phyloP scores from a whole-genome alignment of 2,797 vertebrate species.

The Pseudochaenichthys georgianus region DNA sequence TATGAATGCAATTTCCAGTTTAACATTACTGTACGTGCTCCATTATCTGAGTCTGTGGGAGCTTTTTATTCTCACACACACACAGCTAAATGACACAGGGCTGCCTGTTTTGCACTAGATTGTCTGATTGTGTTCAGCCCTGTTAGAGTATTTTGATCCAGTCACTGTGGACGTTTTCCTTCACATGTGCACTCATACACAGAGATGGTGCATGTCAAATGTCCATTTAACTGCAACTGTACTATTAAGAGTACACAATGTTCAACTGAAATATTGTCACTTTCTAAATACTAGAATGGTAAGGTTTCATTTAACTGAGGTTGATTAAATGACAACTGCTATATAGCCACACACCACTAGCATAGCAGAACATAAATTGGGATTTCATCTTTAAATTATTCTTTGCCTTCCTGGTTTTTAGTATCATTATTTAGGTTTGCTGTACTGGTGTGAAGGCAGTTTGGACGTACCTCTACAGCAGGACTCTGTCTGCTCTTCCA shows the following conservation, averaged over 20 bases:
- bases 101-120: neutral
- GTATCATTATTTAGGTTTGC: neutral
- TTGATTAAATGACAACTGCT: too few species aligned
- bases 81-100: neutral
- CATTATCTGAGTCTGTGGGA: neutral
- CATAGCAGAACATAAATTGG: neutral
- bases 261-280: neutral
- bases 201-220: neutral
- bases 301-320: too few species aligned
- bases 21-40: neutral
- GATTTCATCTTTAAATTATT: neutral
- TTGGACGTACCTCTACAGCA: neutral
- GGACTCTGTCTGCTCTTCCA: slow-evolving; percentile 25
- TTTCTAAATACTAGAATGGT: neutral
- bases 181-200: neutral
- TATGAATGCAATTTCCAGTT: slow-evolving; percentile 4
- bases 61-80: neutral
- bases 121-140: neutral
- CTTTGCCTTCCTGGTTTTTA: neutral
- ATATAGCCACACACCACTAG: neutral
- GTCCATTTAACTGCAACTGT: neutral
- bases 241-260: neutral
- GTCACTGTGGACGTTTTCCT: neutral
- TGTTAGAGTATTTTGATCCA: neutral
- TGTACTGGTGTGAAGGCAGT: neutral